Evolutionary conservation across 1,140 invertebrate species (phyloP).

Genomic region (Leptonema lineaticorne): DNA sequence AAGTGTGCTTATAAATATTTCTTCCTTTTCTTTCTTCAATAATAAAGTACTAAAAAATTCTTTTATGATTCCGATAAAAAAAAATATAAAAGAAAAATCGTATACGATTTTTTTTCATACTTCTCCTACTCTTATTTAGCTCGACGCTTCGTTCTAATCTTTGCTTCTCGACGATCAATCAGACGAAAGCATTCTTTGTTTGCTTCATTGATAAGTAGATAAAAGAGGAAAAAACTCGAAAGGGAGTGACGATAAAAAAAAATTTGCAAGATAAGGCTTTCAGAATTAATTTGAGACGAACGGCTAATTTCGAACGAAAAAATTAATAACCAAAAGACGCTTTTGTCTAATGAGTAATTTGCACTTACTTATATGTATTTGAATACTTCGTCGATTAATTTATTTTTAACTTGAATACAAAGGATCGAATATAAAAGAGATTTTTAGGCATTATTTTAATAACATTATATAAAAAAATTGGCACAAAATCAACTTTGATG

Average conservation of each 20-base stretch:
- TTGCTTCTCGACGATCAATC: constrained; percentile 3
- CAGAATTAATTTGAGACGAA: background rate
- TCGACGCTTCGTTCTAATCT: no score
- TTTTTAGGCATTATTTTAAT: no score
- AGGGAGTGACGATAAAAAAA: background rate
- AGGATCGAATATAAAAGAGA: no score
- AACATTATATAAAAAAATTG: no score
- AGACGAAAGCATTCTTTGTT: background rate
- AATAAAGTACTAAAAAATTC: constrained; percentile 15
- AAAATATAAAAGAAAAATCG: background rate
- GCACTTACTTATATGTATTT: no score
- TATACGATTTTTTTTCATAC: background rate
- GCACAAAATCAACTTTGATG: no score
- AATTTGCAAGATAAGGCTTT: background rate
- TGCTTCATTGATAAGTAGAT: constrained; percentile 5
- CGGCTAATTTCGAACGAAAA: background rate
- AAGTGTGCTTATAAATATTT: background rate
- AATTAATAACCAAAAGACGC: background rate
- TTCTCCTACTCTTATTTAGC: background rate
- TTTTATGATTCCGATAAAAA: constrained; percentile 4
- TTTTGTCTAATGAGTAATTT: no score
- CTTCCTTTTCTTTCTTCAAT: background rate
- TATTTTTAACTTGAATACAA: no score
- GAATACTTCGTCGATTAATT: no score
- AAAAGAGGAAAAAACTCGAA: constrained; percentile 1